A percentile compares a stretch with the other conserved stretches of the same genome.
phyloP scores from a whole-genome alignment of 2,113 vertebrate species.

The Orcinus orca region DNA sequence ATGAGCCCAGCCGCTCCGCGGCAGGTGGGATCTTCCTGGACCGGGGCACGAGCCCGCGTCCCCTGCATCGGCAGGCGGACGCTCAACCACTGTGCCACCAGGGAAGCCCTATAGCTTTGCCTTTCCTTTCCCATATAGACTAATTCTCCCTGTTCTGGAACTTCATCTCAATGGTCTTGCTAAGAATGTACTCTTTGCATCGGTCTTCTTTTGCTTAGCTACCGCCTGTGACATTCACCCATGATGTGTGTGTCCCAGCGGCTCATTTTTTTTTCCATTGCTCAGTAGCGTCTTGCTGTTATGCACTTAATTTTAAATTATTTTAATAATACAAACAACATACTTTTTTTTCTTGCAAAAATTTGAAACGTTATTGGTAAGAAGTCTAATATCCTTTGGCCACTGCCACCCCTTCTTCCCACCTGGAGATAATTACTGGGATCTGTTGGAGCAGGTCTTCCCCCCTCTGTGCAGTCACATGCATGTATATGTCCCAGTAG shows the following conservation, averaged over 20 bases:
- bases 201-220: neutral
- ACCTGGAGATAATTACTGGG: neutral
- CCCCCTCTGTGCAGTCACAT: neutral
- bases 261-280: neutral
- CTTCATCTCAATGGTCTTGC: neutral
- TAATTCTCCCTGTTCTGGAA: neutral
- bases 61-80: too few species aligned
- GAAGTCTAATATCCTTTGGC: neutral
- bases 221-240: neutral
- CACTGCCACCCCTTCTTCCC: neutral
- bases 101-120: neutral
- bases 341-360: neutral
- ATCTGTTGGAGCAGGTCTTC: neutral
- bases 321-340: neutral
- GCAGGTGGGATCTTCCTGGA: too few species aligned
- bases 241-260: neutral
- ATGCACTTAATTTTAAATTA: neutral
- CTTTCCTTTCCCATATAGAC: neutral
- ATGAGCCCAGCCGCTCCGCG: too few species aligned
- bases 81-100: too few species aligned
- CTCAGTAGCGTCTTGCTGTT: neutral
- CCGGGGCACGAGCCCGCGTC: rapidly evolving
- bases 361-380: neutral
- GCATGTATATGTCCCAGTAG: neutral
- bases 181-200: neutral